Evolutionary conservation across 2,888 invertebrate genomes (phyloP), one percentile per base, ranked within the genome.

Genomic region (Cancer borealis): DNA sequence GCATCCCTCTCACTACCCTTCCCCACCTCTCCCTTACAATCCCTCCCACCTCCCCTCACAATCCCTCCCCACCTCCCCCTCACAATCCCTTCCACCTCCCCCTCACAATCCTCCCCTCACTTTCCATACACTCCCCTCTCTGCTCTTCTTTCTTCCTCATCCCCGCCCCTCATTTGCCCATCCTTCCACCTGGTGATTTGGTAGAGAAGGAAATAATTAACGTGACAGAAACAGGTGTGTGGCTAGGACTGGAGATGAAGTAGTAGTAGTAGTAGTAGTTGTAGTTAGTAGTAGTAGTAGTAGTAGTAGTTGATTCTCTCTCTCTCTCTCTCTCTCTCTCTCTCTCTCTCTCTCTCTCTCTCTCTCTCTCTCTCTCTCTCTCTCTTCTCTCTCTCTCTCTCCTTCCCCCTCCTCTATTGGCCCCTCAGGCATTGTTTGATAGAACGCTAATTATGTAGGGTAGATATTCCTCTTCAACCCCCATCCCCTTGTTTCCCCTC

Each of bases 241-340:
- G 79, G 14, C 10, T 30, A 30, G 10, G 79, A 79, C 21, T 30
- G 10, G 30, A 79, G 66, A n/a, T 30, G 30, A 30, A 26, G 30
- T 79, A 79, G 79, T 79, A 79, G 79, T 79, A 79, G 79, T 79
- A 79, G 79, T 79, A 79, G 79, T 66, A 79, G 79, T 79, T 30
- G 79, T 79, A 79, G 79, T 30, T 26, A 79, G 79, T 79, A 79
- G 79, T 79, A 79, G 26, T 26, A 79, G 79, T 79, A 26, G 79
- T 79, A 26, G 79, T 79, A 26, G 79, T 79, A 26, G 79, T 79
- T 30, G 30, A 26, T 30, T 79, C 79, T 79, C 2, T 10, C 30
- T 21, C 8, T 79, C 79, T 79, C 2, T 10, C 30, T 21, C 8
- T 1, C 66, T 1, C 54, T 54, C 54, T 14, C 17, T 17, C 17